phyloP scores from a whole-genome alignment of 1,140 invertebrate species.

The Homalodisca vitripennis region DNA sequence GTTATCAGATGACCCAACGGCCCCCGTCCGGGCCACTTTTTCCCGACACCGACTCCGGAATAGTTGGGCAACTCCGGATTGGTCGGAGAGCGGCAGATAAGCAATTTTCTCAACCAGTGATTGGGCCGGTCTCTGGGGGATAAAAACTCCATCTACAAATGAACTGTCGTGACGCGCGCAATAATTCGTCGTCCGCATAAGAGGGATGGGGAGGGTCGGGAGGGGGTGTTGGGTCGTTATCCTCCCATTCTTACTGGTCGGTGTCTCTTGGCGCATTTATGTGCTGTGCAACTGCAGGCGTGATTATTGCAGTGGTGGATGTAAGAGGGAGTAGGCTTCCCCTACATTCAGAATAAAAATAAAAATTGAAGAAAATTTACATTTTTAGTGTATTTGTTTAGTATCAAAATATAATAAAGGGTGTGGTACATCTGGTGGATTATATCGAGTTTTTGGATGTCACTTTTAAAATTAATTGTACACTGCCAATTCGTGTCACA shows the following conservation, averaged over 20 bases:
- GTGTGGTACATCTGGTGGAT: too few species aligned
- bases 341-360: too few species aligned
- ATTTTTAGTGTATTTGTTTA: too few species aligned
- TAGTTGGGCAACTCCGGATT: conserved; percentile 14
- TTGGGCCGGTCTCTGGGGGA: conserved; percentile 65
- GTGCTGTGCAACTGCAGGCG: too few species aligned
- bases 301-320: too few species aligned
- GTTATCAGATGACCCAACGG: too few species aligned
- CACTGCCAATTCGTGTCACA: too few species aligned
- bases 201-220: neutral
- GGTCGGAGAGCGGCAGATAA: conserved; percentile 32
- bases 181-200: conserved; percentile 58
- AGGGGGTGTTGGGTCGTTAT: conserved; percentile 17
- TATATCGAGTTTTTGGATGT: too few species aligned
- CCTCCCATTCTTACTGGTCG: neutral
- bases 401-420: too few species aligned
- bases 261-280: conserved; percentile 14
- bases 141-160: conserved; percentile 72
- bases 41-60: neutral
- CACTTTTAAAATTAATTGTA: too few species aligned
- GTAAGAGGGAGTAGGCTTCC: too few species aligned
- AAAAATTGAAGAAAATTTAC: too few species aligned
- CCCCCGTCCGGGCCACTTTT: neutral
- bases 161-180: conserved; percentile 70
- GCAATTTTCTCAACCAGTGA: conserved; percentile 71